phyloP scores from a whole-genome alignment of 2,113 vertebrate species.

The Pogonocichla stellata region DNA sequence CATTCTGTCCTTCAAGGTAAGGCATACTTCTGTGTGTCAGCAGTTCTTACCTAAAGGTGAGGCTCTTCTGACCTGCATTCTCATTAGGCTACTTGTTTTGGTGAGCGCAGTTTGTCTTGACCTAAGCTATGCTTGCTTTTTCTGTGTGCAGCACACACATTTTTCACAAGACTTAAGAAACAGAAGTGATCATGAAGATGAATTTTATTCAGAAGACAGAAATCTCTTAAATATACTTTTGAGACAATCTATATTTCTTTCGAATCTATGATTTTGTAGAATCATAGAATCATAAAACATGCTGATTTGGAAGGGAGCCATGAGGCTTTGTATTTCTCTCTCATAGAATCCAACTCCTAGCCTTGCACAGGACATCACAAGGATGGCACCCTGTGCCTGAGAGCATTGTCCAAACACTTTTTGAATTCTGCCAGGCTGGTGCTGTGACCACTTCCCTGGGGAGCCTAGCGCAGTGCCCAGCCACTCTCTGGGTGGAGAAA shows the following conservation, averaged over 20 bases:
- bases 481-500: not conserved
- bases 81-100: not conserved
- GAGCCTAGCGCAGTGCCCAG: not conserved
- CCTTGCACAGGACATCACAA: not conserved
- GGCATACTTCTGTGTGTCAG: not conserved
- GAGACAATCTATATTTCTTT: not conserved
- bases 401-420: not conserved
- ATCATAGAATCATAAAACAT: not conserved
- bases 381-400: too few species aligned
- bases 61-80: not conserved
- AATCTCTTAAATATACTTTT: not conserved
- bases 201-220: not conserved
- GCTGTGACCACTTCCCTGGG: not conserved
- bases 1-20: not conserved
- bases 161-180: not conserved
- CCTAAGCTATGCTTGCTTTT: not conserved
- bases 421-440: not conserved
- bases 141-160: fast-evolving
- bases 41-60: not conserved
- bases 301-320: not conserved
- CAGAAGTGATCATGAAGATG: not conserved
- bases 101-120: not conserved
- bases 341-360: not conserved
- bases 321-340: not conserved
- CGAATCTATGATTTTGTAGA: not conserved